These are phyloP conservation scores for Hyles vespertilio DNA, from an alignment of 1,140 invertebrate species.

Conservation along the genomic window DNA sequence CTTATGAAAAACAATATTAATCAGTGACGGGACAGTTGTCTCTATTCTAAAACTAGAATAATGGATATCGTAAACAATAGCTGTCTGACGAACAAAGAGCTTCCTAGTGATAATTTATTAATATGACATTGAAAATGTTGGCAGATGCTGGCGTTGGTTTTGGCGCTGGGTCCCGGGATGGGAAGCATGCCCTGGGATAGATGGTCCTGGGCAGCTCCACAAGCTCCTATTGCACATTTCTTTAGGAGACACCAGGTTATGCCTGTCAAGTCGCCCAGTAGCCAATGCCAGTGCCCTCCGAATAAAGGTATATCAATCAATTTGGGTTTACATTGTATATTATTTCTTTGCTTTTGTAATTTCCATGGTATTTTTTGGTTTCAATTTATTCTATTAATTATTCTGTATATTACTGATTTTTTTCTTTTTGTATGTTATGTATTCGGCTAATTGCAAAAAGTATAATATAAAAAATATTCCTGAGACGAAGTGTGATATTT, in stretches of 20 bases:
- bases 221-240: conserved; percentile 24
- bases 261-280: conserved; percentile 21
- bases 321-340: no score
- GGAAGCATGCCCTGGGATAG: conserved; percentile 24
- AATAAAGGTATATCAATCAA: conserved; percentile 32
- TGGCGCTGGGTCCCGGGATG: neutral
- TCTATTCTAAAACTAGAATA: conserved; percentile 25
- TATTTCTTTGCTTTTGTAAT: no score
- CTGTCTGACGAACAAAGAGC: conserved; percentile 26
- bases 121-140: neutral
- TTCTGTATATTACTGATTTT: no score
- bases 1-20: neutral
- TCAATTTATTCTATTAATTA: no score
- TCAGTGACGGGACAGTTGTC: neutral
- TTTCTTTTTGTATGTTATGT: no score
- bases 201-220: conserved; percentile 29
- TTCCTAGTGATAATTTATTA: no score
- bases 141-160: conserved; percentile 5
- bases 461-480: no score
- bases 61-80: conserved; percentile 31
- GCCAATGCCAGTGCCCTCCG: conserved; percentile 39
- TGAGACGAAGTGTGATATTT: no score
- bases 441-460: no score
- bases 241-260: conserved; percentile 28
- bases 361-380: no score